These are phyloP conservation scores for Hirtodrosophila duncani DNA, from an alignment of 2,888 invertebrate species.

Conservation along the genomic window DNA sequence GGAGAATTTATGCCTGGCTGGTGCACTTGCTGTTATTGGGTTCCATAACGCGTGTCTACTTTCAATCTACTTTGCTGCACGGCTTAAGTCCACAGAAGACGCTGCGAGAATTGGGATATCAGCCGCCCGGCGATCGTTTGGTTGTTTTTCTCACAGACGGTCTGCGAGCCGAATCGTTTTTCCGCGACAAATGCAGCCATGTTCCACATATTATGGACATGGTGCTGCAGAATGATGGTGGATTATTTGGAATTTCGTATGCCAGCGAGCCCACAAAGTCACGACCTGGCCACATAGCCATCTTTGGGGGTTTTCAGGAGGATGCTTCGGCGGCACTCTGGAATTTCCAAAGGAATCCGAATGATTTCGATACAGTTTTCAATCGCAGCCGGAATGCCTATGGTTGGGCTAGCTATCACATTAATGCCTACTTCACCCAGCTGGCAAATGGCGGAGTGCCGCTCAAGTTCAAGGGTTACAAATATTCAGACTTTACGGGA, in stretches of 20 bases:
- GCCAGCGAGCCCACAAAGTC: conserved; percentile 97
- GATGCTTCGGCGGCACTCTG: conserved; percentile 96
- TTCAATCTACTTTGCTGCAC: conserved; percentile 89
- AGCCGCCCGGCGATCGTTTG: conserved; percentile 84
- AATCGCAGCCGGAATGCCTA: conserved; percentile 87
- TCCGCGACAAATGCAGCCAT: conserved; percentile 70
- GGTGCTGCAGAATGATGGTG: conserved; percentile 51
- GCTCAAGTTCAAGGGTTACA: conserved; percentile 79
- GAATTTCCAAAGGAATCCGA: conserved; percentile 97
- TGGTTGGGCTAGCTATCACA: conserved; percentile 97
- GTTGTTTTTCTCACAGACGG: conserved; percentile 96
- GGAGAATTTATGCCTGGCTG: conserved; percentile 78
- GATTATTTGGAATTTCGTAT: conserved; percentile 86
- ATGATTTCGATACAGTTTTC: conserved; percentile 96
- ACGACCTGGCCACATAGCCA: conserved; percentile 96
- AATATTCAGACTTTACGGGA: conserved; percentile 87
- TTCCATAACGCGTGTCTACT: conserved; percentile 94
- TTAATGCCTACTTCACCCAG: conserved; percentile 92
- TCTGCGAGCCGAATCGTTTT: conserved; percentile 91
- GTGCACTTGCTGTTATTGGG: conserved; percentile 87
- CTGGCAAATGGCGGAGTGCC: conserved; percentile 74
- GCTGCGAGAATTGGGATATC: conserved; percentile 17
- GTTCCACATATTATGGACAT: conserved; percentile 63
- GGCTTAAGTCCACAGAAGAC: conserved; percentile 46
- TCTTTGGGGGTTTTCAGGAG: conserved; percentile 94